Conservation (phyloP, 2,888 invertebrate genomes). For the Eurytoma californica region DNA sequence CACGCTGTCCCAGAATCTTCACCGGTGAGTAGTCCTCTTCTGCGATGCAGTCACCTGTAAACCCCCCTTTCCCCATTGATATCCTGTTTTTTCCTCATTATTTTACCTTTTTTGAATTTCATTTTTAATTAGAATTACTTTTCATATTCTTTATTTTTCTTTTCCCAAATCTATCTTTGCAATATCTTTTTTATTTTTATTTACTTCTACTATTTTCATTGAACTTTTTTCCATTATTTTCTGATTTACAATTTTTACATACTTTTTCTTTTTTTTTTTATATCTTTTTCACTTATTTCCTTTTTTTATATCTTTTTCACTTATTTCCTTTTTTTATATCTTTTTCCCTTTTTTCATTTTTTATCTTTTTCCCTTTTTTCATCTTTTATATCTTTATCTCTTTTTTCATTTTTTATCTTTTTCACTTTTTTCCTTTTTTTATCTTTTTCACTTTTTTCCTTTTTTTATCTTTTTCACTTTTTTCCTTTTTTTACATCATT, state of each 20-base stretch:
- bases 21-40: constrained; percentile 56
- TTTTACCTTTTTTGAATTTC: constrained; percentile 30
- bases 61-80: constrained; percentile 30
- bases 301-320: constrained; percentile 30
- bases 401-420: constrained; percentile 39
- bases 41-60: constrained; percentile 54
- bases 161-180: constrained; percentile 19
- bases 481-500: constrained; percentile 41
- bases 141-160: constrained; percentile 21
- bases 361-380: constrained; percentile 22
- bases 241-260: constrained; percentile 35
- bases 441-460: not conserved
- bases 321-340: constrained; percentile 41
- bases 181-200: constrained; percentile 14
- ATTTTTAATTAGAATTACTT: too few relatives aligned
- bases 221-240: constrained; percentile 34
- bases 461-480: constrained; percentile 39
- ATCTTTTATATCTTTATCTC: constrained; percentile 25
- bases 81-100: constrained; percentile 50
- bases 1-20: not conserved
- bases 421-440: constrained; percentile 21
- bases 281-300: not conserved
- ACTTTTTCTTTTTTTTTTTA: constrained; percentile 20
- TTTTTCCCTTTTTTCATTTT: too few relatives aligned
- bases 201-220: constrained; percentile 40